These are phyloP conservation scores for Hemicordylus capensis DNA, from an alignment of 2,113 vertebrate genomes.

Conservation along the genomic window DNA sequence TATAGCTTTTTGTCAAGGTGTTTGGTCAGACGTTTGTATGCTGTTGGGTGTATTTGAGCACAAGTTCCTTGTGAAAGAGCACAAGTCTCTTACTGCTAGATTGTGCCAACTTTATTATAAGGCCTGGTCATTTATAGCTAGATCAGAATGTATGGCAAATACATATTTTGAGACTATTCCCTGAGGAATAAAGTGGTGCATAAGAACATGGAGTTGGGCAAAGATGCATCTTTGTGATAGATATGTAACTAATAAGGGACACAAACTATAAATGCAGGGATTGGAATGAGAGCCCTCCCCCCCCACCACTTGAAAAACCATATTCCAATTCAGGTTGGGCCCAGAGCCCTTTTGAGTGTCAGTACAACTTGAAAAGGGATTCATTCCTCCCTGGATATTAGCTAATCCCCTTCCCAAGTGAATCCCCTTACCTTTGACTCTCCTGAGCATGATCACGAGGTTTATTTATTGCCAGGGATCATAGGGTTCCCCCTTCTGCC, in stretches of 20 bases:
- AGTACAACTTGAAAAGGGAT: no score
- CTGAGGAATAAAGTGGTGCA: neutral
- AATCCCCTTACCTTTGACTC: neutral
- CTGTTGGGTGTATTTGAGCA: neutral
- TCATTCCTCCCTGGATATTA: no score
- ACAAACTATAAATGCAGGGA: no score
- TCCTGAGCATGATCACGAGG: no score
- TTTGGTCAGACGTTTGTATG: neutral
- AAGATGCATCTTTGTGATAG: neutral
- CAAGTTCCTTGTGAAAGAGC: no score
- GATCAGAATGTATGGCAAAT: neutral
- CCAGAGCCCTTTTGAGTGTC: neutral
- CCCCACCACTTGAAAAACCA: neutral
- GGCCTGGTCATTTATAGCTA: neutral
- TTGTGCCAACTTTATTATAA: no score
- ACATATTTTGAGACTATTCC: neutral
- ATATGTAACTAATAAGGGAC: neutral
- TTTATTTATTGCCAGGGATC: no score
- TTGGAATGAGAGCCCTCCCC: neutral
- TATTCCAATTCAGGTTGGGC: neutral
- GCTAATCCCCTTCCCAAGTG: neutral
- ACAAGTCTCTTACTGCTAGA: no score
- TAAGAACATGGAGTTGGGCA: neutral
- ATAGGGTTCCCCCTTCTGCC: no score
- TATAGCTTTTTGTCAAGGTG: no score